Percentiles rank a stretch among this genome's conserved stretches.
Evolutionary conservation across 2,797 vertebrate genomes (phyloP).

Genomic region (Pipistrellus pygmaeus): DNA sequence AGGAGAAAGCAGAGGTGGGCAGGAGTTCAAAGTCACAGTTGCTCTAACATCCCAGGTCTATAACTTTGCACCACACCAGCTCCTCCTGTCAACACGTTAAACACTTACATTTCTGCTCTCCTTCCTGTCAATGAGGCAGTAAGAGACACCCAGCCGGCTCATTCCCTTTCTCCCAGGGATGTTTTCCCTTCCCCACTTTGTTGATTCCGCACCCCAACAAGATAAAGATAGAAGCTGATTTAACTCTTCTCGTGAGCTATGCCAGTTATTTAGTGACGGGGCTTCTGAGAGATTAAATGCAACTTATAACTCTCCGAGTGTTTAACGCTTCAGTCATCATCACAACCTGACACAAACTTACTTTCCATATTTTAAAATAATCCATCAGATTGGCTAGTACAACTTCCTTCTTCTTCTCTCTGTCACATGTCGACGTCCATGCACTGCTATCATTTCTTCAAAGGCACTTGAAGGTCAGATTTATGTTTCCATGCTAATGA

Average conservation of each 20-base stretch:
- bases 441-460: slow-evolving; percentile 12
- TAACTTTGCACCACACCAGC: background rate
- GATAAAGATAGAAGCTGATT: slow-evolving; percentile 41
- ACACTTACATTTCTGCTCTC: background rate
- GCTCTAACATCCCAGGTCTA: background rate
- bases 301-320: background rate
- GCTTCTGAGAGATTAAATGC: slow-evolving; percentile 33
- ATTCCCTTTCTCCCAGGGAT: background rate
- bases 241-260: slow-evolving; percentile 34
- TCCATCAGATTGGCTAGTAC: background rate
- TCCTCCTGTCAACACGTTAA: background rate
- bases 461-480: slow-evolving; percentile 55
- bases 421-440: background rate
- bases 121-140: background rate
- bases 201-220: background rate
- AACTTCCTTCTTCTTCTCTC: background rate
- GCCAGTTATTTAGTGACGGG: background rate
- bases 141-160: background rate
- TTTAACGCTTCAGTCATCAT: slow-evolving; percentile 54
- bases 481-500: slow-evolving; percentile 49
- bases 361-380: slow-evolving; percentile 50
- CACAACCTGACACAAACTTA: slow-evolving; percentile 47
- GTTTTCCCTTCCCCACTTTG: background rate
- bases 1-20: background rate
- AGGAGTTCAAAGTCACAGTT: background rate